These are phyloP conservation scores for Dryobotodes eremita DNA, from an alignment of 2,888 invertebrate genomes.

Conservation along the genomic window DNA sequence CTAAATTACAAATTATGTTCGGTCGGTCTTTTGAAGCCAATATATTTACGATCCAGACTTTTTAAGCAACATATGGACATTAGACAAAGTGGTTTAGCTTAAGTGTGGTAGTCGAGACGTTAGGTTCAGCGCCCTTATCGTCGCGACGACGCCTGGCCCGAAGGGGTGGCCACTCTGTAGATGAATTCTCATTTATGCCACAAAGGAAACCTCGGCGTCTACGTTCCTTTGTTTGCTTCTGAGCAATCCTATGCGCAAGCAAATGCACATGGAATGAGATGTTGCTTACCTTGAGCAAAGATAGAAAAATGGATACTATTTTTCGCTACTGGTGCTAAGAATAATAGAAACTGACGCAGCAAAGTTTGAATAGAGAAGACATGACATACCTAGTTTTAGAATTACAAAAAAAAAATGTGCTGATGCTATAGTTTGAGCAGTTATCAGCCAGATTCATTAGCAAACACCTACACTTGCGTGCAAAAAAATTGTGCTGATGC, in stretches of 20 bases:
- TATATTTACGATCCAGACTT: slow-evolving; percentile 52
- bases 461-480: too few species aligned
- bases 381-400: too few species aligned
- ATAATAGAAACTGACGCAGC: slow-evolving; percentile 11
- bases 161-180: slow-evolving; percentile 57
- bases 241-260: slow-evolving; percentile 45
- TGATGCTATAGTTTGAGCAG: neutral
- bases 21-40: slow-evolving; percentile 11
- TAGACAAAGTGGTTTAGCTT: slow-evolving; percentile 58
- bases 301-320: slow-evolving; percentile 20
- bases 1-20: slow-evolving; percentile 9
- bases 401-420: neutral
- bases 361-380: neutral
- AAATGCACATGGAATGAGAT: slow-evolving; percentile 42
- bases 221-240: slow-evolving; percentile 58
- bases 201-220: slow-evolving; percentile 54
- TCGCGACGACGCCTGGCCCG: slow-evolving; percentile 66
- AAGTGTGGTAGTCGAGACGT: slow-evolving; percentile 56
- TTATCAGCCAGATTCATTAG: neutral
- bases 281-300: slow-evolving; percentile 32
- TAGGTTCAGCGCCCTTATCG: slow-evolving; percentile 70
- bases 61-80: slow-evolving; percentile 54
- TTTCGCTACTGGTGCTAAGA: neutral
- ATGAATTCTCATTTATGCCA: slow-evolving; percentile 61
- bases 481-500: too few species aligned